These are phyloP conservation scores for Anthoptus insignis DNA, from an alignment of 2,888 invertebrate species.

Conservation along the genomic window DNA sequence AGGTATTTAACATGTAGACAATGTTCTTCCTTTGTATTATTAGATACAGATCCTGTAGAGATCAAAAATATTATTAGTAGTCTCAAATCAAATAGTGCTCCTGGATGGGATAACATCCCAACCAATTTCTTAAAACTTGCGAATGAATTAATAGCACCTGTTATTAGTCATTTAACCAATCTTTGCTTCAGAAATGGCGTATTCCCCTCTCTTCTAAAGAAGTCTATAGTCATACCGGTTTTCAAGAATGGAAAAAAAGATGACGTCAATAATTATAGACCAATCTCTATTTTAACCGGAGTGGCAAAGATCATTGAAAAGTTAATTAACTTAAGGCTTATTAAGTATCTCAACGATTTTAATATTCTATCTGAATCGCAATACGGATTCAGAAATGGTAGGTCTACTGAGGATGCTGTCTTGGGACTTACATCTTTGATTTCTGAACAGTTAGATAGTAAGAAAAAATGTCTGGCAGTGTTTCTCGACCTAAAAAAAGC, in stretches of 20 bases:
- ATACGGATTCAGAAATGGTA: constrained; percentile 35
- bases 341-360: constrained; percentile 36
- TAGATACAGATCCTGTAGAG: constrained; percentile 14
- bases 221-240: constrained; percentile 27
- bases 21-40: constrained; percentile 17
- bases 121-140: neutral
- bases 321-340: constrained; percentile 29
- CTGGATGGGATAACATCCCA: constrained; percentile 20
- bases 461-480: constrained; percentile 34
- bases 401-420: constrained; percentile 37
- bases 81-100: constrained; percentile 14
- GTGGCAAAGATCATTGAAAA: constrained; percentile 42
- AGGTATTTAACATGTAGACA: neutral
- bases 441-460: constrained; percentile 26
- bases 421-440: constrained; percentile 19
- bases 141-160: constrained; percentile 7
- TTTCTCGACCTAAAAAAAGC: constrained; percentile 42
- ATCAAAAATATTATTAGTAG: constrained; percentile 4
- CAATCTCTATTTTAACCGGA: constrained; percentile 32
- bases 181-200: constrained; percentile 29
- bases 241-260: constrained; percentile 27
- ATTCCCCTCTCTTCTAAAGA: constrained; percentile 15
- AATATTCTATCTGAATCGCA: constrained; percentile 29
- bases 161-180: constrained; percentile 25
- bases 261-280: constrained; percentile 35